These are phyloP conservation scores for Planococcus citri DNA, from an alignment of 1,140 invertebrate species.

Conservation along the genomic window DNA sequence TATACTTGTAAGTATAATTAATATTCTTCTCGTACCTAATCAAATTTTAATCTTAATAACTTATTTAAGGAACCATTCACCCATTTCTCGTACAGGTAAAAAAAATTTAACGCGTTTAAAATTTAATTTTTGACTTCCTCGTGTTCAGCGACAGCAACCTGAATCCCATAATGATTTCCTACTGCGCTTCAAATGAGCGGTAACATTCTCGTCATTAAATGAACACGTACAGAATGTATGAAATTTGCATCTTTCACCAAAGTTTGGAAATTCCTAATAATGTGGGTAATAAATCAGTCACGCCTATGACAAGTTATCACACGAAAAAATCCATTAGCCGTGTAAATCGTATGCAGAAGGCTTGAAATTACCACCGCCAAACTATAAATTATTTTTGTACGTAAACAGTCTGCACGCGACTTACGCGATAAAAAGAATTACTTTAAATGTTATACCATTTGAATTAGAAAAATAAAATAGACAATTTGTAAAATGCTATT, in stretches of 20 bases:
- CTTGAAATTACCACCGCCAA: not conserved
- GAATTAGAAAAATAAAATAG: slow-evolving; percentile 1
- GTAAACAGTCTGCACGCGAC: not conserved
- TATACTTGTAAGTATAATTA: no score
- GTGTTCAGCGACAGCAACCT: no score
- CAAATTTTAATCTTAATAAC: no score
- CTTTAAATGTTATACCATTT: not conserved
- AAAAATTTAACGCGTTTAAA: no score
- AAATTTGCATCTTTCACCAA: not conserved
- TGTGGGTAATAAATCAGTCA: not conserved
- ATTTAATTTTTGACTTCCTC: no score
- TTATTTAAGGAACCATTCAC: no score
- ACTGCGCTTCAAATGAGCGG: not conserved
- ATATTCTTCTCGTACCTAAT: no score
- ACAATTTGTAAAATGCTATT: not conserved
- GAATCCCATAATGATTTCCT: not conserved
- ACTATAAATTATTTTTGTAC: not conserved
- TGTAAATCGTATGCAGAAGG: not conserved
- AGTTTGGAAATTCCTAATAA: not conserved
- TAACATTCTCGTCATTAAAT: not conserved
- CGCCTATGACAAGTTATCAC: not conserved
- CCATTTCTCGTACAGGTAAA: no score
- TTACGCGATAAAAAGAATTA: not conserved
- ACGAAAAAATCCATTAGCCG: not conserved
- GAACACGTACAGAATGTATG: not conserved